These are phyloP conservation scores for Penaeus chinensis DNA, from an alignment of 1,140 invertebrate genomes.

Conservation along the genomic window DNA sequence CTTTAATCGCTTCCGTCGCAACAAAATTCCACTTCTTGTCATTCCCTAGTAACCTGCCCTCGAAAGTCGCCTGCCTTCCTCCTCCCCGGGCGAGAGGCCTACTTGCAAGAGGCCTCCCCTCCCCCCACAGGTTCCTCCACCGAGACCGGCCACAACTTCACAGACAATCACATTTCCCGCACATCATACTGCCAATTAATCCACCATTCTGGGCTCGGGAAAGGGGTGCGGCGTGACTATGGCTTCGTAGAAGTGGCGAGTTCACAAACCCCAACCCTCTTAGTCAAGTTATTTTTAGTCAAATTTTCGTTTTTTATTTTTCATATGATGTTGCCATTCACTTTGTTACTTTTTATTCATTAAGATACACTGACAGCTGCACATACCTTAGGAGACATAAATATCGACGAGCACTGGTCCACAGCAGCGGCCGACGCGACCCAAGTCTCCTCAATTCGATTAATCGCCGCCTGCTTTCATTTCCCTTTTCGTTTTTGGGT, in stretches of 20 bases:
- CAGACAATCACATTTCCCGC: too few relatives aligned
- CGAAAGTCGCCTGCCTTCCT: too few relatives aligned
- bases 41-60: too few relatives aligned
- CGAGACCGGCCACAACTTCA: too few relatives aligned
- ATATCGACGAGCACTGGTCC: conserved; percentile 45
- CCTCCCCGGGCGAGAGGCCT: too few relatives aligned
- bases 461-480: conserved; percentile 60
- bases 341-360: not conserved
- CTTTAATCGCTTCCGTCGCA: too few relatives aligned
- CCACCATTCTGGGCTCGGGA: not conserved
- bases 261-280: not conserved
- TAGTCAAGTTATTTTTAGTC: conserved; percentile 30
- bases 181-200: too few relatives aligned
- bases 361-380: conserved; percentile 30
- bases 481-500: conserved; percentile 61
- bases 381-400: conserved; percentile 64
- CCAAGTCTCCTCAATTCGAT: conserved; percentile 48
- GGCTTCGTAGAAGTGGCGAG: not conserved
- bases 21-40: too few relatives aligned
- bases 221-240: not conserved
- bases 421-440: conserved; percentile 36
- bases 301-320: not conserved
- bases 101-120: too few relatives aligned
- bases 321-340: not conserved
- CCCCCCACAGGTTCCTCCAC: too few relatives aligned